These are phyloP conservation scores for Chrysemys picta DNA, from an alignment of 2,113 vertebrate species.

Conservation along the genomic window DNA sequence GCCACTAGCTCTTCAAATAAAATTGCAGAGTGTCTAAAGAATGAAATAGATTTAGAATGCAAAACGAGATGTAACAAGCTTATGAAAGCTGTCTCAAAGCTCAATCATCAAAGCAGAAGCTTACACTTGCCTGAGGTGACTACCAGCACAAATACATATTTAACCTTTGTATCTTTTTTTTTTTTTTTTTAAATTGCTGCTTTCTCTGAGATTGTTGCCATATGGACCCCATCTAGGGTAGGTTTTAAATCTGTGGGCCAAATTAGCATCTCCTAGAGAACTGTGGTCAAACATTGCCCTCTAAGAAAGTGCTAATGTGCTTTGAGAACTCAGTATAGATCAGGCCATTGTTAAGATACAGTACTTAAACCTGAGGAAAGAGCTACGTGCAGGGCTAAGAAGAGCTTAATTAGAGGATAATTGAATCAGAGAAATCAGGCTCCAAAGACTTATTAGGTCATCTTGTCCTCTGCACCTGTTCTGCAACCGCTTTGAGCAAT, in stretches of 20 bases:
- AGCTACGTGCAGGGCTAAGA: slow-evolving; percentile 17
- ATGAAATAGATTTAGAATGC: neutral
- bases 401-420: slow-evolving; percentile 44
- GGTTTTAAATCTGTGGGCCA: neutral
- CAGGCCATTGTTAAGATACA: neutral
- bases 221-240: neutral
- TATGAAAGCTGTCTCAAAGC: neutral
- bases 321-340: slow-evolving; percentile 21
- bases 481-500: neutral
- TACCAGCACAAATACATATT: neutral
- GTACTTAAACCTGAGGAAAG: neutral
- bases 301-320: neutral
- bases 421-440: slow-evolving; percentile 19
- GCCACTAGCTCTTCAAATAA: neutral
- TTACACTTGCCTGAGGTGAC: neutral
- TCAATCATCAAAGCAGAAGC: neutral
- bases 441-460: slow-evolving; percentile 2
- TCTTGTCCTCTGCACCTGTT: neutral
- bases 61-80: neutral
- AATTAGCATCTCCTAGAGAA: neutral
- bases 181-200: neutral
- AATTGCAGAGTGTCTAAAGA: slow-evolving; percentile 2
- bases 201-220: neutral
- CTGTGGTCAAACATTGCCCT: neutral
- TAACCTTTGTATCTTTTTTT: neutral